Base-by-base conservation (phyloP, 1,140 invertebrate genomes). In the Augochlora pura region DNA sequence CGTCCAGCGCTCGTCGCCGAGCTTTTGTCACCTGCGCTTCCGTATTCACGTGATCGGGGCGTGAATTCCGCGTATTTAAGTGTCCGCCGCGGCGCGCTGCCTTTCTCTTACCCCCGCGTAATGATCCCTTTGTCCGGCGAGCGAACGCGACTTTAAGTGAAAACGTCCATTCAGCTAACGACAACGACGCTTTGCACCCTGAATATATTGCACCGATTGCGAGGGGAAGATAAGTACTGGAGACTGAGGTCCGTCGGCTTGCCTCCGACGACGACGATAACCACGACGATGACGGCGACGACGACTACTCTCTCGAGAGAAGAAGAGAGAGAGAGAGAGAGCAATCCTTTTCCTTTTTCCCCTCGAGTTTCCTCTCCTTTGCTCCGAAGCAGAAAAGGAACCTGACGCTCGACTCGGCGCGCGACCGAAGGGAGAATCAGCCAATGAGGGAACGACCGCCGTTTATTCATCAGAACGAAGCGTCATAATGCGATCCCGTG, bases 31-130 rank as follows among this genome's bases (percentile, higher is more conserved):
- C 39, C 80, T 67, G 42, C 63, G 39, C 65, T 86, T 86, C 85
- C 80, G 78, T 83, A 87, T 85, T 86, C 87, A 82, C 74, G 85
- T 89, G 91, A 91, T 90, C 89, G 90, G 86, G 90, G 90, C 88
- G 90, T 91, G 90, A 91, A 92, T 91, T 90, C 88, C 89, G 89
- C 87, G 88, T 90, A 90, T 91, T 91, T 91, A 90, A 90, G 86
- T 88, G 90, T 89, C 89, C 84, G 84, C 77, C 80, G 76, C 70
- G 83, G 73, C 86, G 68, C 76, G 81, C 70, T 54, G 81, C 85
- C 84, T 89, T 90, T 89, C 89, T 91, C 87, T 80, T 79, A 42
- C 67, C 78, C 82, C 80, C 54, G 80, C 78, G 88, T 91, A 91
- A 91, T 90, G 91, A 92, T 91, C 90, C 90, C 91, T 92, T 92